Base-by-base conservation (phyloP, 2,797 vertebrate genomes). In the Ispidina lecontei region DNA sequence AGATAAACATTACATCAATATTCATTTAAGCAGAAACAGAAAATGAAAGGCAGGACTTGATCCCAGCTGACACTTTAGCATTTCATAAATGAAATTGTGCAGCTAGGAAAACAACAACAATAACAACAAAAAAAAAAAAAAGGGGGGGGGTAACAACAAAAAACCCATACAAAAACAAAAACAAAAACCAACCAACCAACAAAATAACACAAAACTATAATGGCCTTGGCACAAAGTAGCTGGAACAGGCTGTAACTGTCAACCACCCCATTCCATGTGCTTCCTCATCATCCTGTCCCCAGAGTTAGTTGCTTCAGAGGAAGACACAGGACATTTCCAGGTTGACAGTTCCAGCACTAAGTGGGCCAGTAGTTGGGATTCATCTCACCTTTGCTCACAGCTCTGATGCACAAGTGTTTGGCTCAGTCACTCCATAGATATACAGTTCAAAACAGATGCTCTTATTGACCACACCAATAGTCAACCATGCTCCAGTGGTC, bases 1-100 rank as follows among this genome's bases (percentile, higher is more conserved):
- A 96, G 88, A 95, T 95, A 97, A 97, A 97, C 92, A 94, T 67
- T 47, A 41, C 95, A 95, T 97, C 97, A 96, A 94, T 97, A 97
- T 97, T 96, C 89, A 96, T 96, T 96, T 96, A 94, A 92, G 75
- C 25, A 87, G 94, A 96, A 92, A 95, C 41, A 74, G 88, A 94
- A 92, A 84, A 88, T 89, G 84, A 96, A 96, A 97, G 84, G 78
- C 94, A 96, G 77, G 65, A 78, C 64, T 84, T 59, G 65, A 88
- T 87, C 76, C 51, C 4, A 65, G 77, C 74, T 91, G 70, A 69
- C 54, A 56, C 64, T 81, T 91, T 37, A 93, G 28, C 47, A 33
- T 77, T 87, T 93, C 56, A 59, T 39, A 87, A 78, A 73, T 69
- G 12, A 71, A 76, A 93, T 84, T 44, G 73, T 4, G 0, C 43